Evolutionary conservation across 2,113 vertebrate genomes (phyloP), one percentile per base, ranked within the genome.

Genomic region (Chamaea fasciata): DNA sequence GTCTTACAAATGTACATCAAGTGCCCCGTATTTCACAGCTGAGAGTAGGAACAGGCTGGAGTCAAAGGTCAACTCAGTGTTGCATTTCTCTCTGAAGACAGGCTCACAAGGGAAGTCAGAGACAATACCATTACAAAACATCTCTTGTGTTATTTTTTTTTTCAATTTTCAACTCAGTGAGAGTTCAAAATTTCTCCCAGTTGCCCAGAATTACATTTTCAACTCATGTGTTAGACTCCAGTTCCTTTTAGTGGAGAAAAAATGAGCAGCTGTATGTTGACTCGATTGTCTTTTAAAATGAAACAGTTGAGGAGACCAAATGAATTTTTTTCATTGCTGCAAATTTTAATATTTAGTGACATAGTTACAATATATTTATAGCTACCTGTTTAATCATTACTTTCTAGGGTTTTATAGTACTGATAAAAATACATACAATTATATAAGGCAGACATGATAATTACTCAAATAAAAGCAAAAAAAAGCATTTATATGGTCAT

Each of bases 1-100:
- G 19, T 37, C 47, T 62, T n/a, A 76, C 21, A 82, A 69, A 20
- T 2, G 11, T 27, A 15, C 15, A 9, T 19, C 0, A 0, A 23
- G 31, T 13, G 33, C 6, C 28, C 33, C 30, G 12, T 18, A 13
- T 23, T n/a, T 42, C n/a, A 7, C 28, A 39, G 11, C 5, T 19
- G 59, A 68, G 27, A 30, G 18, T 2, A n/a, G 70, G 26, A 59
- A 50, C 10, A 73, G 4, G 13, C 19, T 26, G 7, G 8, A 27
- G 21, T 18, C 3, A 1, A 41, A 56, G 3, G 31, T 69, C 33
- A 77, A 31, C 21, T 11, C 50, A 16, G 3, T 12, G 13, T 9
- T 35, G 13, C 41, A 37, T 17, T 31, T 91, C 7, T 68, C 28
- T 65, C n/a, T 76, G 18, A 82, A 89, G 39, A 35, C 14, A 80